phyloP scores from a whole-genome alignment of 2,113 vertebrate genomes.

The Lipotes vexillifer region DNA sequence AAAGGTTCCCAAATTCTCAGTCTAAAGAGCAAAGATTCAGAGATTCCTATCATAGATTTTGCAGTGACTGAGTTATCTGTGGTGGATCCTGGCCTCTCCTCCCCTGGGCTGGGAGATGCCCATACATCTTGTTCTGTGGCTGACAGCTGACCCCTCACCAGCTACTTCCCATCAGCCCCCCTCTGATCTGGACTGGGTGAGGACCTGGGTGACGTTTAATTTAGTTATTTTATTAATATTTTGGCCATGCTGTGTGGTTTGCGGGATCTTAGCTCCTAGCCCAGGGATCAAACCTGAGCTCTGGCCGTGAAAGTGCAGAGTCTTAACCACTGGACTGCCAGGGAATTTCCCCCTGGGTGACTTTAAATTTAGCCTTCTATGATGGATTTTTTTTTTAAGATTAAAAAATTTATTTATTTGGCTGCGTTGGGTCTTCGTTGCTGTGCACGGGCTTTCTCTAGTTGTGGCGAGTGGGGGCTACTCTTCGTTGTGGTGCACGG shows the following conservation, averaged over 20 bases:
- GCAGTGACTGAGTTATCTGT: not conserved
- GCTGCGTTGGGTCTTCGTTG: no score
- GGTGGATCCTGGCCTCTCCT: not conserved
- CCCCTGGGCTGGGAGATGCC: not conserved
- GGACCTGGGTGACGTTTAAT: not conserved
- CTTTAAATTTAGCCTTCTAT: not conserved
- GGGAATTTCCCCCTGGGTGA: not conserved
- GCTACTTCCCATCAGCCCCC: not conserved
- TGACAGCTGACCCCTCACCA: not conserved
- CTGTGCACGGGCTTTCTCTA: rapidly evolving
- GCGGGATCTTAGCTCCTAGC: not conserved
- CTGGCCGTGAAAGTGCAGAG: not conserved
- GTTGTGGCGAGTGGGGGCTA: no score
- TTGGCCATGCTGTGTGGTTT: not conserved
- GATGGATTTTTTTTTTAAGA: no score
- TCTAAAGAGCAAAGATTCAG: not conserved
- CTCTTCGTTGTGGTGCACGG: no score
- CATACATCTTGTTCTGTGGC: not conserved
- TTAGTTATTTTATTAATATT: not conserved
- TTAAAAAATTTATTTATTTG: no score
- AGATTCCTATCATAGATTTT: not conserved
- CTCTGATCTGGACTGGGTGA: not conserved
- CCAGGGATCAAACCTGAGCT: not conserved
- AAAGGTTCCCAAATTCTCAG: not conserved
- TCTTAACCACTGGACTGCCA: not conserved